Evolutionary conservation across 2,797 vertebrate species (phyloP).

Genomic region (Monodelphis domestica): DNA sequence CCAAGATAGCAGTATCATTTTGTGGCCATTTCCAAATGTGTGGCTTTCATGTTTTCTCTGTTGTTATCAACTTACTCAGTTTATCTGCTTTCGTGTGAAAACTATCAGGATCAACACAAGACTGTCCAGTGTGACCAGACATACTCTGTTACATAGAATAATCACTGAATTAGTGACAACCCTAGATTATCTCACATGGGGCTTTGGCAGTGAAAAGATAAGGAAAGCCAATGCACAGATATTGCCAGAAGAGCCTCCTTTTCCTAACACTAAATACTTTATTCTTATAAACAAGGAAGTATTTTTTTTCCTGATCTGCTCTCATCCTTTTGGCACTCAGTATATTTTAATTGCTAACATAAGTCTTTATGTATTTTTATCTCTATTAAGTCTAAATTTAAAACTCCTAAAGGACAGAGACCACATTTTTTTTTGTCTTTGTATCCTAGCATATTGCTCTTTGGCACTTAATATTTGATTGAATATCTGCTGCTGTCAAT

Average conservation of each 20-base stretch:
- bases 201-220: neutral
- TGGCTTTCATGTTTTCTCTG: neutral
- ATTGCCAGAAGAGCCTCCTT: neutral
- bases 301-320: neutral
- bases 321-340: neutral
- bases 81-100: neutral
- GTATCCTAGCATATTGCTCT: neutral
- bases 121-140: neutral
- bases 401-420: neutral
- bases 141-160: neutral
- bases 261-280: neutral
- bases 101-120: neutral
- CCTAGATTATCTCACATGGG: neutral
- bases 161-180: neutral
- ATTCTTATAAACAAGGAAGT: neutral
- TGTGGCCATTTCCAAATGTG: neutral
- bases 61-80: neutral
- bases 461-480: neutral
- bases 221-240: neutral
- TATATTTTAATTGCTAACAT: neutral
- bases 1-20: neutral
- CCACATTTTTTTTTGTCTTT: neutral
- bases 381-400: neutral
- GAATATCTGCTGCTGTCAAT: too few relatives aligned
- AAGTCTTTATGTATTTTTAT: neutral